A percentile compares a stretch with the other conserved stretches of the same genome.
Conservation (phyloP, 2,797 vertebrate genomes). For the Gallirallus australis region DNA sequence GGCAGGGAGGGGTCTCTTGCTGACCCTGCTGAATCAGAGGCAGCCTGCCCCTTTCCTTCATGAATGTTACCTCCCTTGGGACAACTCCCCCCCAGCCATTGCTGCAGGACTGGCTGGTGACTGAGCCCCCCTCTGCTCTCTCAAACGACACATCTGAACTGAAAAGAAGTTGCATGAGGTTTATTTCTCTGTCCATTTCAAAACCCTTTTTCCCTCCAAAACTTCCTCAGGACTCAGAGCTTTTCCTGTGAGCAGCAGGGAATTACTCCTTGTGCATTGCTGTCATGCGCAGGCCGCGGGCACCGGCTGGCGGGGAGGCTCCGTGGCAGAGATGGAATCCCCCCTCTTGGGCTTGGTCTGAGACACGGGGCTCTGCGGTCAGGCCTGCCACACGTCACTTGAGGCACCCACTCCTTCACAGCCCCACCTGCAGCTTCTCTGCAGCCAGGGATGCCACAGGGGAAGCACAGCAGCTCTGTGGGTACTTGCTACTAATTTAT, state of each 20-base stretch:
- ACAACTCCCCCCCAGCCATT: rapidly evolving
- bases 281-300: background rate
- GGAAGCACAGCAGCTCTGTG: background rate
- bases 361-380: background rate
- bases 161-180: background rate
- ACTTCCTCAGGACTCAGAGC: background rate
- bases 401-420: background rate
- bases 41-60: background rate
- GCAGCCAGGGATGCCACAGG: background rate
- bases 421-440: background rate
- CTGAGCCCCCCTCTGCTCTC: background rate
- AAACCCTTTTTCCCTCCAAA: background rate
- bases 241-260: background rate
- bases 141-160: background rate
- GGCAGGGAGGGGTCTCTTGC: background rate
- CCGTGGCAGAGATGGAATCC: background rate
- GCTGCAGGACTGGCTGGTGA: background rate
- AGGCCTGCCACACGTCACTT: rapidly evolving
- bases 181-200: background rate
- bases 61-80: background rate
- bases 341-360: background rate
- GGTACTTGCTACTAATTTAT: background rate
- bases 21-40: background rate
- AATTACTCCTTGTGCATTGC: background rate
- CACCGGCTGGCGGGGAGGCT: background rate